Evolutionary conservation across 2,888 invertebrate genomes (phyloP), one percentile per base, ranked within the genome.

Genomic region (Apodemia mormo): DNA sequence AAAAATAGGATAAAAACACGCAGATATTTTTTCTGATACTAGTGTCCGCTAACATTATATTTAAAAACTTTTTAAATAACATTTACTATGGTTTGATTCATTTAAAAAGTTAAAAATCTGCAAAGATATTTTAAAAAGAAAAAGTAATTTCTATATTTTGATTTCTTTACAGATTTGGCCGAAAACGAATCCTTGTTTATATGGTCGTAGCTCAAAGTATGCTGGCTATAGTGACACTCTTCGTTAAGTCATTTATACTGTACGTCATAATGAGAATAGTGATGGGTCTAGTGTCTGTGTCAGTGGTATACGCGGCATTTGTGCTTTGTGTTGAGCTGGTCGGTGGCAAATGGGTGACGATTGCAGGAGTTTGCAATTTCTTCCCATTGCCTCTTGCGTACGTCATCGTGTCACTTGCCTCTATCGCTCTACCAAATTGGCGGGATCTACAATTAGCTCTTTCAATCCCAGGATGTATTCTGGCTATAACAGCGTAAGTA

Each of bases 261-360:
- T 97, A 96, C 86, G 93, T 96, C 65, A 86, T 95, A 0, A 93
- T 97, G 64, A 92, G 97, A 65, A 95, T 96, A 4, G 80, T 96
- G 3, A 94, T 96, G 83, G 97, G 97, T 0, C 95, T 96, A 76
- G 96, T 96, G 14, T 96, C 96, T 1, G 96, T 97, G n/a, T 96
- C 97, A 29, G 96, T 97, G 66, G 97, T 97, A 37, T 96, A 97
- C 84, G 96, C 96, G 56, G 96, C 96, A 40, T 96, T 97, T 78
- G 97, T 97, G 7, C 90, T 97, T 52, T 95, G 96, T 54, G 96
- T 97, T 77, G 97, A 97, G 84, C 89, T 96, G 70, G 96, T 97
- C 4, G 96, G 96, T 58, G 96, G 96, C 2, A 95, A 96, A 77
- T 96, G 96, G 96, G 94, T 96, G 73, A 96, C 96, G 3, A 95